Base-by-base conservation (phyloP, 2,797 vertebrate genomes). In the Cuniculus paca region DNA sequence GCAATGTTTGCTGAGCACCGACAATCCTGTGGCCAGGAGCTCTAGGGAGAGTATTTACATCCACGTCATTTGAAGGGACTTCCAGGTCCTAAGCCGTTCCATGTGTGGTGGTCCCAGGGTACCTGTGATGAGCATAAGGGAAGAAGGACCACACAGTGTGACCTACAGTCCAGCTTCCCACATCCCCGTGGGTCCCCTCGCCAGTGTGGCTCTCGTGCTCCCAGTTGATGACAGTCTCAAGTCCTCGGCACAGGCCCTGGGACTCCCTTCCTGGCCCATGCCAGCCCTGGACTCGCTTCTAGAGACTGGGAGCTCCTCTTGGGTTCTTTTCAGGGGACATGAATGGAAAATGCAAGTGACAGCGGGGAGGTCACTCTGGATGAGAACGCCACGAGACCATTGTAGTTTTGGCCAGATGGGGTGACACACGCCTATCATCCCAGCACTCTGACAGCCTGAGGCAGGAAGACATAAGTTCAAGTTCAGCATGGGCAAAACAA, bases 221-320 rank as follows among this genome's bases (percentile, higher is more conserved):
- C 14, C 0, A 58, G 45, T 20, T 3, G 65, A 61, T 19, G 12
- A 0, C 0, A 2, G 0, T 9, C 4, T 22, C 16, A 2, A 2
- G 42, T 39, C 34, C 39, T 12, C 22, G 13, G 70, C 39, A 26
- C 39, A 72, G 70, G 39, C 24, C 13, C 77, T n/a, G 28, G 45
- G 0, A 34, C 14, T 20, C 75, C 68, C 79, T 58, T 65, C 78
- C 77, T 70, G 83, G 70, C 61, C 45, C 61, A 72, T 4, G 22
- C 9, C 50, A 1, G 36, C 48, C 0, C 3, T 0, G 26, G 10
- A n/a, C n/a, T 60, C 80, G 5, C 72, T 75, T 12, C 31, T 24
- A 16, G n/a, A n/a, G n/a, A n/a, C 10, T 3, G 5, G 4, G 28
- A 11, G 48, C 17, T 16, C 68, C 39, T 61, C 52, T 22, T 11